Percentiles rank a stretch among this genome's conserved stretches.
phyloP scores from a whole-genome alignment of 2,113 vertebrate genomes.

The Mellivora capensis region DNA sequence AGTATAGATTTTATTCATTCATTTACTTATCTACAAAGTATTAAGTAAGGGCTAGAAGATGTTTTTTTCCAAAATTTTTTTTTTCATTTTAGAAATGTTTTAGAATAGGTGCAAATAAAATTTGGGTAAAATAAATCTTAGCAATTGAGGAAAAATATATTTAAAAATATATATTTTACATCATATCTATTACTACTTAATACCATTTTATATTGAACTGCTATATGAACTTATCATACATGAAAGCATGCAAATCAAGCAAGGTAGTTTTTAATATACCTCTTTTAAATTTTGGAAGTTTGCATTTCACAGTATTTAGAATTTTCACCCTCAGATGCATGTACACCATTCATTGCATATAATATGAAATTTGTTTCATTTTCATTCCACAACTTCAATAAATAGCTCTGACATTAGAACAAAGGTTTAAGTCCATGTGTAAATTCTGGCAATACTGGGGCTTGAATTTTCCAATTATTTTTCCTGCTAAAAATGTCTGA shows the following conservation, averaged over 20 bases:
- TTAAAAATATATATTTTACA: neutral
- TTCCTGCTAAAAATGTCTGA: neutral
- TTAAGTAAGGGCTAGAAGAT: neutral
- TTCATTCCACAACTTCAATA: neutral
- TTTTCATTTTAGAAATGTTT: neutral
- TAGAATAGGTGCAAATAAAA: neutral
- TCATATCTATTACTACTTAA: neutral
- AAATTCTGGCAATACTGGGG: neutral
- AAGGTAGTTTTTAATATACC: neutral
- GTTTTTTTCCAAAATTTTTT: neutral
- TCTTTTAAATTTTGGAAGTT: neutral
- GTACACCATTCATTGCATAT: neutral
- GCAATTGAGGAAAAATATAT: neutral
- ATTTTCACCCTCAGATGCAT: neutral
- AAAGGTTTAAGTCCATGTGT: neutral
- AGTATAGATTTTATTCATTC: slow-evolving; percentile 1
- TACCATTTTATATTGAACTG: neutral
- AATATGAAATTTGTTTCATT: neutral
- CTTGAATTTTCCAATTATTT: slow-evolving; percentile 30
- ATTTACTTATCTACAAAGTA: neutral
- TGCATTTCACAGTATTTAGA: slow-evolving; percentile 6
- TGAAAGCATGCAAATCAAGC: neutral
- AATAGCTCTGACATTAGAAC: slow-evolving; percentile 22
- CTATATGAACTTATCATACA: neutral
- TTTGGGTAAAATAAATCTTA: neutral